Conservation (phyloP, 2,113 vertebrate species). For the Calyptommatus sinebrachiatus region DNA sequence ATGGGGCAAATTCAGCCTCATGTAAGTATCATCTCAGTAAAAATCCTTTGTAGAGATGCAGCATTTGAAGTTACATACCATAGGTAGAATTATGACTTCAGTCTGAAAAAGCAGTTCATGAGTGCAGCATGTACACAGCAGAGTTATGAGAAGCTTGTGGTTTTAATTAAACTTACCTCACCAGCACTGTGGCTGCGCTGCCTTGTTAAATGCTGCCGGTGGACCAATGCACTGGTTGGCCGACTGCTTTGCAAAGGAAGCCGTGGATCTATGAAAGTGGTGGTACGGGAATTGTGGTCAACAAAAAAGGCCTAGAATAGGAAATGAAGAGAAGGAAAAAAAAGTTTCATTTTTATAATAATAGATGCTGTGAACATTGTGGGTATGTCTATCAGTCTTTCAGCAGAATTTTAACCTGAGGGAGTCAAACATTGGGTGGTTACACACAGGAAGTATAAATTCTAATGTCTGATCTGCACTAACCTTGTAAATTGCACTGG, state of each 20-base stretch:
- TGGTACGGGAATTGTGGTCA: constrained; percentile 96
- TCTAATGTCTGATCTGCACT: rapidly evolving
- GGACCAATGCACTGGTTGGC: constrained; percentile 88
- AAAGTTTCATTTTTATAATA: neutral
- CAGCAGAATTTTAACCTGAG: neutral
- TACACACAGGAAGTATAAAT: neutral
- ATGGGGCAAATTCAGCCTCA: too few relatives aligned
- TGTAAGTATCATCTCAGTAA: too few relatives aligned
- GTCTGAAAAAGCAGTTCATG: rapidly evolving
- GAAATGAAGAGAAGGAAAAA: neutral
- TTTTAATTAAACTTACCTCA: constrained; percentile 74
- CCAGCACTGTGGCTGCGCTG: constrained; percentile 97
- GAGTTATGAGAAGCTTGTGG: rapidly evolving
- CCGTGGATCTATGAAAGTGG: constrained; percentile 96
- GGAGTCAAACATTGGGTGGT: neutral
- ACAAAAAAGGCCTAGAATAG: constrained; percentile 90
- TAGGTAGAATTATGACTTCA: neutral
- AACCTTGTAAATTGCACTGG: too few relatives aligned
- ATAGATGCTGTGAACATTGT: neutral
- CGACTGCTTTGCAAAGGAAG: constrained; percentile 93
- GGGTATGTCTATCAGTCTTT: neutral
- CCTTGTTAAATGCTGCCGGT: constrained; percentile 91
- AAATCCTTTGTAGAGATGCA: too few relatives aligned
- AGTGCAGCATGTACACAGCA: rapidly evolving
- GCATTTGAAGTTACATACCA: too few relatives aligned